Evolutionary conservation across 2,888 invertebrate species (phyloP).

Genomic region (Cosmia pyralina): DNA sequence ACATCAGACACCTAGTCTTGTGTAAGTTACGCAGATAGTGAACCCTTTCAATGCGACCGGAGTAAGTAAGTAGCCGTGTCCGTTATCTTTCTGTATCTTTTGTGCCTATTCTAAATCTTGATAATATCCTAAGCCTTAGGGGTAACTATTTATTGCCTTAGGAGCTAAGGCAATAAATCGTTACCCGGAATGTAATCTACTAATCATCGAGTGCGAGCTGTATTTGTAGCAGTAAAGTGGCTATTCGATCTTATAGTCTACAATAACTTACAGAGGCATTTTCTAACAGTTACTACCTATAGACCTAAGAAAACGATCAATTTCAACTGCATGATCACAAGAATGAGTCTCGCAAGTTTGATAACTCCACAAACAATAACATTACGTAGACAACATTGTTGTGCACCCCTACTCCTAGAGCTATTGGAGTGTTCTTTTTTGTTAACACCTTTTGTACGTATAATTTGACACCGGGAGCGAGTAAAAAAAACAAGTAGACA

Average conservation of each 20-base stretch:
- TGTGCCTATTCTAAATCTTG: conserved; percentile 19
- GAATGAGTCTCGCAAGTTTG: neutral
- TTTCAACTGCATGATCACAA: neutral
- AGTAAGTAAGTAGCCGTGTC: conserved; percentile 8
- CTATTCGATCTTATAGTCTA: neutral
- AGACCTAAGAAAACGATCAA: neutral
- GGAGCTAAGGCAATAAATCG: neutral
- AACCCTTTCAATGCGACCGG: neutral
- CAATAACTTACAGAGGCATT: conserved; percentile 10
- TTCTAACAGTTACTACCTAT: neutral
- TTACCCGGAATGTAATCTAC: conserved; percentile 16
- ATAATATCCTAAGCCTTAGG: neutral
- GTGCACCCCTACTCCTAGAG: conserved; percentile 76
- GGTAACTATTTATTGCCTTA: too few relatives aligned
- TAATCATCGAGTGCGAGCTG: neutral
- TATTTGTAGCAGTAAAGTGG: conserved; percentile 1
- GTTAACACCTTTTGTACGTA: conserved; percentile 90
- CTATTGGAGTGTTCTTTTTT: conserved; percentile 83
- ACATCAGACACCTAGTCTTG: neutral
- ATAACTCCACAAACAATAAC: conserved; percentile 24
- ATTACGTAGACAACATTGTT: conserved; percentile 80
- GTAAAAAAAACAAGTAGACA: conserved; percentile 87
- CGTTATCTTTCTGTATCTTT: conserved; percentile 17
- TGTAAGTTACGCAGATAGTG: neutral
- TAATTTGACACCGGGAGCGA: conserved; percentile 89